Conservation (phyloP, 2,888 invertebrate species). For the Orthonychiurus folsomi region DNA sequence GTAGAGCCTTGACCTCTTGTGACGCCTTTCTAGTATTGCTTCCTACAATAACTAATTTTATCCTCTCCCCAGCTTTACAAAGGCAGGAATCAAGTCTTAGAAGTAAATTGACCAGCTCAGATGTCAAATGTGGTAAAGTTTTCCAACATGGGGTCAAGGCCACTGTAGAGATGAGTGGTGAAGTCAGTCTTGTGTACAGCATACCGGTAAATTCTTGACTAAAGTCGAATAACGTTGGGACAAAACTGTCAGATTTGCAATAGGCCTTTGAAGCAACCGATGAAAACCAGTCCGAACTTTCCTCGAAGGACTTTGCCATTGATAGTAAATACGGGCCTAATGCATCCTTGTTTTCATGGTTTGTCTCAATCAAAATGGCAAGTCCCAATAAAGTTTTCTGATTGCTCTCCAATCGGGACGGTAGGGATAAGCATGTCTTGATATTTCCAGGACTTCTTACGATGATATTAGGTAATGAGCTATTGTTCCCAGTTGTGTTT, state of each 20-base stretch:
- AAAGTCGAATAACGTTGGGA: conserved; percentile 21
- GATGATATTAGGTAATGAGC: conserved; percentile 8
- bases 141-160: conserved; percentile 8
- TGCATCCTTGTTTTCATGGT: conserved; percentile 15
- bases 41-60: conserved; percentile 20
- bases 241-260: conserved; percentile 17
- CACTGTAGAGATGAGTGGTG: conserved; percentile 12
- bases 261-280: conserved; percentile 17
- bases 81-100: conserved; percentile 13
- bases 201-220: conserved; percentile 12
- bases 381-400: conserved; percentile 21
- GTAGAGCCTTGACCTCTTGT: conserved; percentile 7
- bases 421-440: conserved; percentile 20
- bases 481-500: neutral
- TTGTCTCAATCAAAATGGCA: conserved; percentile 19
- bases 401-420: conserved; percentile 16
- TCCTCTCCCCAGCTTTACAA: conserved; percentile 8
- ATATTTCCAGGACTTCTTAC: neutral
- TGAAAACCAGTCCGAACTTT: conserved; percentile 21
- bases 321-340: conserved; percentile 15
- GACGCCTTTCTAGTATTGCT: conserved; percentile 5
- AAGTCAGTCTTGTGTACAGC: conserved; percentile 12
- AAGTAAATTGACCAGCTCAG: conserved; percentile 10
- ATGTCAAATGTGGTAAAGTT: conserved; percentile 9
- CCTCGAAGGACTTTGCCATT: conserved; percentile 15